Base-by-base conservation (phyloP, 2,888 invertebrate species). In the Napeogenes sylphis region DNA sequence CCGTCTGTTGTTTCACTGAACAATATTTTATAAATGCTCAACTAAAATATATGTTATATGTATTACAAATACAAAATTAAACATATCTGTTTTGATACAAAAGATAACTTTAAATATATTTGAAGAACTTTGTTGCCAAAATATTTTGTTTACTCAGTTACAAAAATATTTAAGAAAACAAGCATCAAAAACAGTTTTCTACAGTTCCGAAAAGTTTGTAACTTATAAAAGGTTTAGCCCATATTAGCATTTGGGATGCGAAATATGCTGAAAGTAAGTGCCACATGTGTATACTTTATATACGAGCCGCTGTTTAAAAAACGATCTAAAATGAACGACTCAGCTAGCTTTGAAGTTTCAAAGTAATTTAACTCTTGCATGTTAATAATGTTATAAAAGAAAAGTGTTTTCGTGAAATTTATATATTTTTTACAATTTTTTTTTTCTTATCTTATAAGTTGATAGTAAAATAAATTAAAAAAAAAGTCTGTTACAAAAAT, bases 231-330 rank as follows among this genome's bases (percentile, higher is more conserved):
- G 61, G 68, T 73, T 80, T 76, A 80, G 79, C 83, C 78, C 14
- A 75, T 77, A 85, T 87, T 85, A 86, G 79, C 83, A 87, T 87
- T 80, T 73, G 77, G 71, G 71, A 82, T 83, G 71, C 75, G 76
- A 63, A 51, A 61, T 59, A 64, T 56, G 58, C 21, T 45, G 35
- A 64, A 64, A 55, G 21, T 51, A 61, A 65, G 46, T 58, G 45
- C 45, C 56, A 53, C 32, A 46, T 62, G 47, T 59, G 59, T 65
- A 51, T 56, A 14, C 14, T 47, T 21, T 47, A 47, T 47, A 47
- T 45, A 56, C 45, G 51, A 38, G 47, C 32, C 45, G 45, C 33
- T 38, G 46, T 55, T 55, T 45, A 55, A 46, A 62, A 51, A 51
- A 51, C 51, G 51, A 51, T 51, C 10, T 51, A 51, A 51, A 51